phyloP scores from a whole-genome alignment of 1,140 invertebrate species.

The Drosophila sp. region DNA sequence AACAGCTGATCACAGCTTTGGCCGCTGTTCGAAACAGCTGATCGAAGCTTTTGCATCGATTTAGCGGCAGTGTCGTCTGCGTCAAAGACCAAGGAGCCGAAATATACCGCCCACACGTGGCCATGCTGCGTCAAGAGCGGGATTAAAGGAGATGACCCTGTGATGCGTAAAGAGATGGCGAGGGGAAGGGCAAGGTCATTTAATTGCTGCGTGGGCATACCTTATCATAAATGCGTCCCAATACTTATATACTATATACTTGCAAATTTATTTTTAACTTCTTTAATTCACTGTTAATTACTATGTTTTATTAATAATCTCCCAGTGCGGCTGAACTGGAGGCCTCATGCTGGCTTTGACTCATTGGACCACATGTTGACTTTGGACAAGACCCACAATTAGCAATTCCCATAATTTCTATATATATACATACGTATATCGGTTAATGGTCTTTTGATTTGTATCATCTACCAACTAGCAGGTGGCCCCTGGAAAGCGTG shows the following conservation, averaged over 20 bases:
- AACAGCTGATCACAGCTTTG: constrained; percentile 21
- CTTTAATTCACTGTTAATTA: constrained; percentile 30
- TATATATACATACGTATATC: constrained; percentile 15
- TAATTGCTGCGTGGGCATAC: neutral
- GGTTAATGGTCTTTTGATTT: constrained; percentile 49
- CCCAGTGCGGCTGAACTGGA: neutral
- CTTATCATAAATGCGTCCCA: constrained; percentile 20
- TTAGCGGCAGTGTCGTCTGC: constrained; percentile 1
- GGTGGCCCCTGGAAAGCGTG: constrained; percentile 50
- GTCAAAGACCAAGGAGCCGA: neutral
- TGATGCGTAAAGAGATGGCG: neutral
- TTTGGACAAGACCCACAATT: constrained; percentile 23
- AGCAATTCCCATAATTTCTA: constrained; percentile 30
- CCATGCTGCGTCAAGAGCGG: constrained; percentile 5
- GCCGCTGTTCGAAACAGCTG: constrained; percentile 11
- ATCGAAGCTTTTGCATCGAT: constrained; percentile 6
- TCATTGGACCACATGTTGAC: constrained; percentile 51
- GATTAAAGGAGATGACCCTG: neutral
- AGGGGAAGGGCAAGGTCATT: constrained; percentile 10
- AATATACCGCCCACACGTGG: neutral
- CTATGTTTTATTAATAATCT: constrained; percentile 16
- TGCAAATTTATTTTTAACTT: constrained; percentile 30
- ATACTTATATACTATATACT: neutral
- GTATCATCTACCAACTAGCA: constrained; percentile 45
- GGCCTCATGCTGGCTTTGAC: constrained; percentile 20